A percentile compares a stretch with the other conserved stretches of the same genome.
phyloP scores from a whole-genome alignment of 2,113 vertebrate genomes.

The Ascaphus truei region DNA sequence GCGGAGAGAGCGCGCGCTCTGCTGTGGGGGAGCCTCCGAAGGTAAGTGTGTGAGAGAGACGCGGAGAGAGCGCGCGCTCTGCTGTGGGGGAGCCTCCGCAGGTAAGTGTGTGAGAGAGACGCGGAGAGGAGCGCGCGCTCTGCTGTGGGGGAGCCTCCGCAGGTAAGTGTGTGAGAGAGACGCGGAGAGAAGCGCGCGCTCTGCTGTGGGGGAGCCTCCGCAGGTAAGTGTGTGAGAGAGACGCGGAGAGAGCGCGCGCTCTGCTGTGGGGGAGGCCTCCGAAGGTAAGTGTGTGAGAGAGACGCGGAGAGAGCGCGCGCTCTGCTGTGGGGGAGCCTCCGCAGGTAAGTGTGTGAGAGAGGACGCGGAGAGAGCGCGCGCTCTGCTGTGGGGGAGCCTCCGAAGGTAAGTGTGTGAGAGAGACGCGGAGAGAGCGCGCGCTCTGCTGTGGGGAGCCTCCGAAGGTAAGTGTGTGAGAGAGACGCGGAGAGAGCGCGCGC shows the following conservation, averaged over 20 bases:
- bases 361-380: neutral
- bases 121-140: neutral
- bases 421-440: accelerated
- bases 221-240: neutral
- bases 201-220: too few relatives aligned
- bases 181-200: neutral
- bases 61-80: too few relatives aligned
- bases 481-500: neutral
- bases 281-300: neutral
- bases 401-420: neutral
- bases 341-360: accelerated
- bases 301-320: neutral
- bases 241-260: accelerated
- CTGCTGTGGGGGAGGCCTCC: neutral
- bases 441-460: neutral
- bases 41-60: neutral
- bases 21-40: neutral
- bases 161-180: neutral
- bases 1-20: too few relatives aligned
- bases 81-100: too few relatives aligned
- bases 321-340: too few relatives aligned
- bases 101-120: accelerated
- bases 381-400: neutral
- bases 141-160: neutral
- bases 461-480: neutral